These are phyloP conservation scores for Matsumyia berberina DNA, from an alignment of 2,888 invertebrate species.

Conservation along the genomic window DNA sequence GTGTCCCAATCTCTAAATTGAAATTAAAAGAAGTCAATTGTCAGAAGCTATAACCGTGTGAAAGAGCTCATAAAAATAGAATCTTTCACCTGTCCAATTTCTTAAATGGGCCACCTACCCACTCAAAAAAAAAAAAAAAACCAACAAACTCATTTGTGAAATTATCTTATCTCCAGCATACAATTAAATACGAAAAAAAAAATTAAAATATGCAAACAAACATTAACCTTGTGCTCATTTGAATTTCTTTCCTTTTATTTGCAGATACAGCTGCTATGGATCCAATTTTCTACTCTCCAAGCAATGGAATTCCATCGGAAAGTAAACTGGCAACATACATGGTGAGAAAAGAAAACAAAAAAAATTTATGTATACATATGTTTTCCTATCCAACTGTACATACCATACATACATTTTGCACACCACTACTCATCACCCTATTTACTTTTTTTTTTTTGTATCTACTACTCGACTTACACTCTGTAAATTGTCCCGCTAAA, in stretches of 20 bases:
- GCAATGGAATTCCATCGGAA: conserved; percentile 91
- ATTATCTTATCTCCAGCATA: neutral
- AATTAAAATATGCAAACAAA: neutral
- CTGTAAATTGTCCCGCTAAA: conserved; percentile 49
- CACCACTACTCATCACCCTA: conserved; percentile 5
- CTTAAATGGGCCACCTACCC: no score
- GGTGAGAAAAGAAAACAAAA: conserved; percentile 86
- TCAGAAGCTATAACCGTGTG: no score
- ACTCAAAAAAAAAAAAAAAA: no score
- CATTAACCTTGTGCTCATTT: conserved; percentile 38
- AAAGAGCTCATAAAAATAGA: no score
- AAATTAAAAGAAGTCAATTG: no score
- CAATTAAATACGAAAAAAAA: neutral
- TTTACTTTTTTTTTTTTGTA: conserved; percentile 1
- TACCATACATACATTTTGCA: conserved; percentile 13
- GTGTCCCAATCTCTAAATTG: no score
- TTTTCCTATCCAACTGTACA: conserved; percentile 32
- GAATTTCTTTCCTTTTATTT: conserved; percentile 72
- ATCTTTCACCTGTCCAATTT: no score
- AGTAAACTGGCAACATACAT: conserved; percentile 94
- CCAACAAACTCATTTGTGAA: no score
- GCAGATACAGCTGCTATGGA: conserved; percentile 87
- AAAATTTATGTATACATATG: conserved; percentile 32
- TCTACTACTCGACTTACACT: conserved; percentile 22
- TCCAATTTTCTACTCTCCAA: conserved; percentile 89